A percentile compares a stretch with the other conserved stretches of the same genome.
Conservation (phyloP, 2,888 invertebrate genomes). For the Tetheella fluctuosa region DNA sequence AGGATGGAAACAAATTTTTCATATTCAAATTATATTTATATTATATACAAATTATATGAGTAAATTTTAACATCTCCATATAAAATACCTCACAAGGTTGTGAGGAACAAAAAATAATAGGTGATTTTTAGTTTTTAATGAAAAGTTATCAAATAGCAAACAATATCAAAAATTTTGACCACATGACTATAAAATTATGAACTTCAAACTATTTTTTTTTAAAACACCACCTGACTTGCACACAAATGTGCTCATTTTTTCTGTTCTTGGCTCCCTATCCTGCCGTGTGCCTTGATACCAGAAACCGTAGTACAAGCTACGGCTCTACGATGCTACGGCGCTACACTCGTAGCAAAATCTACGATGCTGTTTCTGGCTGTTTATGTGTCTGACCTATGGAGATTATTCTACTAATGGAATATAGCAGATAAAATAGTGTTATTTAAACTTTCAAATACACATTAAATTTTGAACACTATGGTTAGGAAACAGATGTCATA, state of each 20-base stretch:
- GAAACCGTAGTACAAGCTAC: conserved; percentile 45
- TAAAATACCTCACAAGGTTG: too few relatives aligned
- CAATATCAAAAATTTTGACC: too few relatives aligned
- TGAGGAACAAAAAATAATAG: too few relatives aligned
- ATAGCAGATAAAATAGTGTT: background rate
- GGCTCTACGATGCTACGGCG: conserved; percentile 48
- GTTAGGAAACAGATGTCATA: too few relatives aligned
- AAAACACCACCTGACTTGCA: too few relatives aligned
- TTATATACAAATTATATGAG: too few relatives aligned
- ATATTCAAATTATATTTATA: too few relatives aligned
- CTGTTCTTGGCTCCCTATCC: background rate
- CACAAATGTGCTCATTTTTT: background rate
- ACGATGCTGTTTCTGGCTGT: conserved; percentile 53
- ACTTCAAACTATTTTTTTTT: too few relatives aligned
- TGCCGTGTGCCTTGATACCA: conserved; percentile 23
- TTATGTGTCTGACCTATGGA: conserved; percentile 21
- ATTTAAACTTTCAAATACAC: background rate
- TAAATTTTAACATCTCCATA: background rate
- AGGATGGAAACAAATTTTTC: too few relatives aligned
- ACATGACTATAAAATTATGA: too few relatives aligned
- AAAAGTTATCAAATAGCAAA: too few relatives aligned
- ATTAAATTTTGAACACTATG: background rate
- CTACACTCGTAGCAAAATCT: conserved; percentile 55
- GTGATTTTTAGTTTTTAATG: too few relatives aligned
- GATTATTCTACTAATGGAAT: conserved; percentile 19